Conservation (phyloP, 2,113 vertebrate genomes). For the Calidris pugnax region DNA sequence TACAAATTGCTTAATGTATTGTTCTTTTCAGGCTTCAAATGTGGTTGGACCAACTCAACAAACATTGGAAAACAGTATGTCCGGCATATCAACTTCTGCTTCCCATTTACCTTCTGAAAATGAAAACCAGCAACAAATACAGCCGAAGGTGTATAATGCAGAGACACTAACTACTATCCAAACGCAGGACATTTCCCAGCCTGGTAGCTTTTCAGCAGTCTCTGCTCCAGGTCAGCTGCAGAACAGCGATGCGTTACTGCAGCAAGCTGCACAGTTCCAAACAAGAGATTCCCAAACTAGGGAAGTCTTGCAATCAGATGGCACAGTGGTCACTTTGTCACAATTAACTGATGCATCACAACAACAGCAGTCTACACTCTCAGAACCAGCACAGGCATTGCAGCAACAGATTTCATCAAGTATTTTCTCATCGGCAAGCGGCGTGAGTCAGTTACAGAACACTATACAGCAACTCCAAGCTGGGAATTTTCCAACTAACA, state of each 20-base stretch:
- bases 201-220: slow-evolving; percentile 79
- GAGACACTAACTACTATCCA: slow-evolving; percentile 88
- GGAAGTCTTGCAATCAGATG: slow-evolving; percentile 82
- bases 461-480: slow-evolving; percentile 93
- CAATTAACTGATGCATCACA: slow-evolving; percentile 72
- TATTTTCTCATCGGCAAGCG: slow-evolving; percentile 82
- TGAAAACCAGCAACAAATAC: slow-evolving; percentile 84
- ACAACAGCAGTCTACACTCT: slow-evolving; percentile 72
- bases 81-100: slow-evolving; percentile 80
- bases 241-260: slow-evolving; percentile 82
- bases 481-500: slow-evolving; percentile 79
- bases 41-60: slow-evolving; percentile 84
- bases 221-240: slow-evolving; percentile 74
- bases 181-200: slow-evolving; percentile 85
- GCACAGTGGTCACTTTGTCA: slow-evolving; percentile 72
- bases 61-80: slow-evolving; percentile 80
- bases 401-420: slow-evolving; percentile 85
- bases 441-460: slow-evolving; percentile 90
- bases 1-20: not conserved
- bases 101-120: slow-evolving; percentile 82
- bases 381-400: slow-evolving; percentile 83
- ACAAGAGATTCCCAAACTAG: slow-evolving; percentile 78
- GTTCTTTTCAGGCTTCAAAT: slow-evolving; percentile 78
- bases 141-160: slow-evolving; percentile 79
- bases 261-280: slow-evolving; percentile 85